A percentile compares a stretch with the other conserved stretches of the same genome.
These are phyloP conservation scores for Augiades crinisus DNA, from an alignment of 2,888 invertebrate species.

Conservation along the genomic window DNA sequence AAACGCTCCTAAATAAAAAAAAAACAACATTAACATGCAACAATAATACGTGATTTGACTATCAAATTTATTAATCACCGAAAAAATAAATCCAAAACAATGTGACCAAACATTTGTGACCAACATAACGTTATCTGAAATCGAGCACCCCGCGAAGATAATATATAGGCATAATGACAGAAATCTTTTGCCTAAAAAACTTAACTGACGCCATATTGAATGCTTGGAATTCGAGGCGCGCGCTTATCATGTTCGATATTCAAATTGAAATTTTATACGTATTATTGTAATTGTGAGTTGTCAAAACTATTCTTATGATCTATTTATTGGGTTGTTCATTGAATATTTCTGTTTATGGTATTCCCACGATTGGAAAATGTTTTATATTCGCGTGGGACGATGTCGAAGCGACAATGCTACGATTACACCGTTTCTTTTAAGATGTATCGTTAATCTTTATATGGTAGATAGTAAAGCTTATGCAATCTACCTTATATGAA, in stretches of 20 bases:
- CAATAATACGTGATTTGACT: neutral
- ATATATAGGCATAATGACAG: constrained; percentile 67
- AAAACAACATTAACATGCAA: neutral
- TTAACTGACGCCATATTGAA: constrained; percentile 56
- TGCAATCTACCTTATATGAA: constrained; percentile 4
- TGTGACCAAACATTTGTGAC: constrained; percentile 38
- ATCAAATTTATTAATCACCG: constrained; percentile 18
- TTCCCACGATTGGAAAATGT: constrained; percentile 31
- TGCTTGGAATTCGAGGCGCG: constrained; percentile 60
- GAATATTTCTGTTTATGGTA: constrained; percentile 22
- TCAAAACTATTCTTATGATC: constrained; percentile 35
- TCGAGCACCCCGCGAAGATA: constrained; percentile 63
- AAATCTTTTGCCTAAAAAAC: constrained; percentile 54
- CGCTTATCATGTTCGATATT: constrained; percentile 48
- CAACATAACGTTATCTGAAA: constrained; percentile 50
- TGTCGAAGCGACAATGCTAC: constrained; percentile 33
- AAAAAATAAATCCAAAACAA: constrained; percentile 16
- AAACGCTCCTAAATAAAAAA: too few relatives aligned
- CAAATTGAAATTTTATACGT: constrained; percentile 45
- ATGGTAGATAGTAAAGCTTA: constrained; percentile 12
- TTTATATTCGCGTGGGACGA: constrained; percentile 34
- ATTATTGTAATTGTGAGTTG: constrained; percentile 33
- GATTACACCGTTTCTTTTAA: constrained; percentile 32
- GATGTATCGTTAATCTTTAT: constrained; percentile 30
- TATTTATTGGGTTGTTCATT: constrained; percentile 33